A percentile compares a stretch with the other conserved stretches of the same genome.
phyloP scores from a whole-genome alignment of 2,797 vertebrate species.

The Hemitrygon akajei region DNA sequence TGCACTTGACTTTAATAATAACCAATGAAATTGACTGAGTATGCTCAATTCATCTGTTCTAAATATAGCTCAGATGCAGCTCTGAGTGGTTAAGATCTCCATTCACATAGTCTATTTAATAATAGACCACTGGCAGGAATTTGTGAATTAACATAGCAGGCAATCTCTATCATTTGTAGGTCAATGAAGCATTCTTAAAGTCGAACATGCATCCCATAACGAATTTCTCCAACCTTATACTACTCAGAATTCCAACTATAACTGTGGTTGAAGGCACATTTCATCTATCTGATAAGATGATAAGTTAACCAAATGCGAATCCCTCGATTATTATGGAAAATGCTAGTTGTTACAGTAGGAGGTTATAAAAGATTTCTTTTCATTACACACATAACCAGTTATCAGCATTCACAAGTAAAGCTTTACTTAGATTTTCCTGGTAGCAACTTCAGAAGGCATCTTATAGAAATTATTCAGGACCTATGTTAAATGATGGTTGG shows the following conservation, averaged over 20 bases:
- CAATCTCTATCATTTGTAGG: background rate
- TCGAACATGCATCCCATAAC: background rate
- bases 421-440: background rate
- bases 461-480: background rate
- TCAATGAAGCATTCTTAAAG: background rate
- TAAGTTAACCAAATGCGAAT: background rate
- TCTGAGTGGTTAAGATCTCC: background rate
- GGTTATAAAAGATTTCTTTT: background rate
- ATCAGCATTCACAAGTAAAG: background rate
- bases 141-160: background rate
- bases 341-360: background rate
- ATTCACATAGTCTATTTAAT: background rate
- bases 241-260: background rate
- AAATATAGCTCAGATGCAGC: background rate
- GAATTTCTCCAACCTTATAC: background rate
- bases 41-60: background rate
- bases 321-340: background rate
- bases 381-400: background rate
- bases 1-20: constrained; percentile 7
- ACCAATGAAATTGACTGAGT: background rate
- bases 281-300: background rate
- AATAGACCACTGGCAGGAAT: background rate
- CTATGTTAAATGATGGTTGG: background rate
- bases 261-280: background rate
- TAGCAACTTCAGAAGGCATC: background rate